Base-by-base conservation (phyloP, 2,113 vertebrate species). In the Toxotes chatareus region DNA sequence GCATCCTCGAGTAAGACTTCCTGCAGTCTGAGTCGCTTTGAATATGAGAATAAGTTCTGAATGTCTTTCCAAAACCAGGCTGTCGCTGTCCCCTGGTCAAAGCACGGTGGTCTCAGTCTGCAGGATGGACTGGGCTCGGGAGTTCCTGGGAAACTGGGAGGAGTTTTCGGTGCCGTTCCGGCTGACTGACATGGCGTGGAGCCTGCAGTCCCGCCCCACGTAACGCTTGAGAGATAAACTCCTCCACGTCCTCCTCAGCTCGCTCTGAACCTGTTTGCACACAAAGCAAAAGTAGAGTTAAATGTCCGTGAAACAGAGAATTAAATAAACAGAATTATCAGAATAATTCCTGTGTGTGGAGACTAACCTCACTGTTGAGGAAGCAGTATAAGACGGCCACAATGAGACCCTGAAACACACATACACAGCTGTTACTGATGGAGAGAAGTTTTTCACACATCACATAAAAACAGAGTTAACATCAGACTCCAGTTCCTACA, bases 371-470 rank as follows among this genome's bases (percentile, higher is more conserved):
- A 16, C 95, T 97, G 93, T 98, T 98, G 82, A 99, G 92, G 90
- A 99, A 98, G 81, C 97, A 98, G 80, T 98, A 98, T 5, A 98
- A 93, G 44, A 98, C 92, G 0, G 97, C 96, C 68, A 98, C 97
- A 55, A 97, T 96, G 49, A 98, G 76, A 16, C 97, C 97, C 97
- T 98, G 79, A 51, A 88, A 91, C 57, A 83, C 10, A 90, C 31
- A 88, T 53, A 84, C 0, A 59, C 10, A 51, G 9, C 47, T 21
- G 21, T 55, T 55, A 55, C 19, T 55, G 21, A 55, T 23, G 51
- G 51, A 55, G 10, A 6, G 17, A 5, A 47, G 4, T 40, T 8
- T 44, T 11, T 44, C 42, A 44, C 36, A 38, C 36, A 38, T 7
- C 27, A 38, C 36, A 42, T 10, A 44, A 44, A 44, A 44, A 44